phyloP scores from a whole-genome alignment of 2,113 vertebrate genomes.

The Passer domesticus region DNA sequence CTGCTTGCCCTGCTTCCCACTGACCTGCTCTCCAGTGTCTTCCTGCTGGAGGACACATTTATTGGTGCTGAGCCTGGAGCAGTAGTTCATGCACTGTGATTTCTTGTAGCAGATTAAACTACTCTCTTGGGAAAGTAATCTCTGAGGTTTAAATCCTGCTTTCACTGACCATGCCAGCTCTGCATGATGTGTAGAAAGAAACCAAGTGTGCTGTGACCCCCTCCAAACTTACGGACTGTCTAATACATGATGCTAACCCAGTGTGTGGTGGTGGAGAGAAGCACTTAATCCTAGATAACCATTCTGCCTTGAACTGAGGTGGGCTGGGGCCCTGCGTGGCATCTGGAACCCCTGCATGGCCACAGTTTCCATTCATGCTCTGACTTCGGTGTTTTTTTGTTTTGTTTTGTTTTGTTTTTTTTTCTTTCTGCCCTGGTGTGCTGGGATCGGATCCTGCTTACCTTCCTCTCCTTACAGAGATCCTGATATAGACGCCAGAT shows the following conservation, averaged over 20 bases:
- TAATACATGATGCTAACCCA: conserved; percentile 44
- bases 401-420: neutral
- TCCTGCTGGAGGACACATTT: neutral
- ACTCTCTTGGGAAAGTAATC: neutral
- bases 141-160: conserved; percentile 19
- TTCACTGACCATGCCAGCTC: conserved; percentile 38
- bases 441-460: conserved; percentile 72
- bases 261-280: conserved; percentile 17
- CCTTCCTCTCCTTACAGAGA: conserved; percentile 76
- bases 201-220: neutral
- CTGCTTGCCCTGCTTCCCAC: conserved; percentile 14
- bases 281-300: conserved; percentile 30
- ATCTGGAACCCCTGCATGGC: conserved; percentile 64
- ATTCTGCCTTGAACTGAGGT: conserved; percentile 43
- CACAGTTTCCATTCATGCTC: conserved; percentile 56
- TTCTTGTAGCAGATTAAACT: conserved; percentile 20
- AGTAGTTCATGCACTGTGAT: neutral
- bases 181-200: conserved; percentile 34
- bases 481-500: conserved; percentile 75
- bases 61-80: neutral
- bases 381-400: conserved; percentile 40
- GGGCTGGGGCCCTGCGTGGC: neutral
- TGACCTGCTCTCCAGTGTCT: neutral
- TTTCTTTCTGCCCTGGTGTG: conserved; percentile 62
- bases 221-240: neutral